phyloP scores from a whole-genome alignment of 2,888 invertebrate species.

The Cryptocheilus praepositus region DNA sequence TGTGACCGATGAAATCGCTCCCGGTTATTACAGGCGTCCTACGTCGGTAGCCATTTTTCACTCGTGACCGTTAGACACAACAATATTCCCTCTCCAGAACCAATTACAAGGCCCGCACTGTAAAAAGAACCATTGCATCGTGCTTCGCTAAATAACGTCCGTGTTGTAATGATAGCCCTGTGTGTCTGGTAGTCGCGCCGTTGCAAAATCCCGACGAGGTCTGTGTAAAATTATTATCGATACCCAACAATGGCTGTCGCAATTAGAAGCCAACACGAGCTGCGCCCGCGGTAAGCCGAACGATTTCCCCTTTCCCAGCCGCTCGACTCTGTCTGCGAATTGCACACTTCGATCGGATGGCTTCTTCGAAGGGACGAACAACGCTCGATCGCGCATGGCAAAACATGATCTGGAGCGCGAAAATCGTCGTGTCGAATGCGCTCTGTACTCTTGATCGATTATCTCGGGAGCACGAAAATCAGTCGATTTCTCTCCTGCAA shows the following conservation, averaged over 20 bases:
- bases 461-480: too few relatives aligned
- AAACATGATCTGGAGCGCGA: not conserved
- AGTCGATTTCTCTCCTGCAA: not conserved
- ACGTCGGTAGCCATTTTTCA: too few relatives aligned
- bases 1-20: too few relatives aligned
- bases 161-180: slow-evolving; percentile 45
- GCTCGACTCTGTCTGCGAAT: slow-evolving; percentile 9
- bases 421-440: not conserved
- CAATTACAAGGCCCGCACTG: slow-evolving; percentile 28
- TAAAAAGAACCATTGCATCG: slow-evolving; percentile 36
- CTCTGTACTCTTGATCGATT: not conserved
- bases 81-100: slow-evolving; percentile 15
- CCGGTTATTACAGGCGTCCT: too few relatives aligned
- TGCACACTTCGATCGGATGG: not conserved
- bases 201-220: slow-evolving; percentile 43
- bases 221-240: slow-evolving; percentile 47
- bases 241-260: slow-evolving; percentile 45
- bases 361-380: not conserved
- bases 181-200: slow-evolving; percentile 25
- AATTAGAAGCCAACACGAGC: slow-evolving; percentile 38
- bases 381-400: not conserved
- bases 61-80: slow-evolving; percentile 1
- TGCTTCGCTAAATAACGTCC: slow-evolving; percentile 39
- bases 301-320: slow-evolving; percentile 20
- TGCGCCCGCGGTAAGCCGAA: slow-evolving; percentile 19